Base-by-base conservation (phyloP, 2,888 invertebrate genomes). In the Mechanitis messenoides region DNA sequence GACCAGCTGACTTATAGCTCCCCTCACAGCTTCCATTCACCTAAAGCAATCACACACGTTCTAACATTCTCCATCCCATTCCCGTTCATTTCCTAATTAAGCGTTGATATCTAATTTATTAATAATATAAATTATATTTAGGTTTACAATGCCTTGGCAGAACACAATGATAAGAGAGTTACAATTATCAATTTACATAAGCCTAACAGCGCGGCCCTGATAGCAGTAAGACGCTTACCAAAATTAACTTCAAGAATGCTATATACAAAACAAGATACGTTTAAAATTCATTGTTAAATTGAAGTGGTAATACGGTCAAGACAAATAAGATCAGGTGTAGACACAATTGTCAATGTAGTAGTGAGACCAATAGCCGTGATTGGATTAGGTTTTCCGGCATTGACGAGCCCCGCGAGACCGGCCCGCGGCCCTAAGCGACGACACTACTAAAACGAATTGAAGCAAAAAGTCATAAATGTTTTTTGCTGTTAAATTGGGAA, bases 391-490 rank as follows among this genome's bases (percentile, higher is more conserved):
- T 78, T 77, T 81, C 78, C 74, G 85, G 84, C 74, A 83, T 83
- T 91, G 92, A 93, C 92, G 92, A 92, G 92, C 84, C 92, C 87
- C 92, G 69, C 68, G 92, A 91, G 92, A 92, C 74, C 71, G 67
- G 65, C 72, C 68, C 70, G 63, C 65, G 67, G 81, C 83, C 81
- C 76, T 73, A 77, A 83, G 84, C 87, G 75, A 76, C 76, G 76
- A 42, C 78, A 77, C 73, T 79, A 79, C 78, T 80, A 81, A 77
- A 75, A 74, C 74, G 74, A 73, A 83, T 74, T 75, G 74, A 68
- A 76, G 74, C 81, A 78, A 79, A 82, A 81, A 83, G 71, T 73
- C 78, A 72, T 77, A 78, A 74, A 74, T 71, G 71, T 72, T 71
- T 74, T 73, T 73, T 72, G 72, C 66, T 31, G 50, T 50, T 50